These are phyloP conservation scores for Calephelis virginiensis DNA, from an alignment of 1,140 invertebrate genomes.

Conservation along the genomic window DNA sequence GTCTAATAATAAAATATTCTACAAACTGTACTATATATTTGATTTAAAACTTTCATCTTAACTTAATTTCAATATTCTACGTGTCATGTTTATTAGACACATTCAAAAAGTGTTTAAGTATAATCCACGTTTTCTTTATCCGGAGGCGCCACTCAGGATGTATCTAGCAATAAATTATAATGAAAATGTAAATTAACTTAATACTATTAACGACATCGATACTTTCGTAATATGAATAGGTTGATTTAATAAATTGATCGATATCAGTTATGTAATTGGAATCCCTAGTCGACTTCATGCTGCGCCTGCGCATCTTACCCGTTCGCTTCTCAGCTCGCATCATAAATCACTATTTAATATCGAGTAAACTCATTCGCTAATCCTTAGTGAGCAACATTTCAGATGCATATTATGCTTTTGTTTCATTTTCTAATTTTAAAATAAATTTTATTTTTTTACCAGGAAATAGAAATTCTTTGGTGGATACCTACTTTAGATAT, in stretches of 20 bases:
- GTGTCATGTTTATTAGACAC: too few species aligned
- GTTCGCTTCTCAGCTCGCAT: conserved; percentile 50
- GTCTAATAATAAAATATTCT: too few species aligned
- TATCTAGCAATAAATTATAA: conserved; percentile 6
- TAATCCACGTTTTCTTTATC: neutral
- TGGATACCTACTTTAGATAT: too few species aligned
- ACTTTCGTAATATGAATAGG: conserved; percentile 5
- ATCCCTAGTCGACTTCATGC: conserved; percentile 54
- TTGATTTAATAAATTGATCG: conserved; percentile 34
- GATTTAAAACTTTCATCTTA: too few species aligned
- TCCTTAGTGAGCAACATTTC: conserved; percentile 42
- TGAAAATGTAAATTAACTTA: conserved; percentile 3
- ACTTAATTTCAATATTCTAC: too few species aligned
- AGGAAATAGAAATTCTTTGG: too few species aligned
- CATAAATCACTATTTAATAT: conserved; percentile 73
- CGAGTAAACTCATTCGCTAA: conserved; percentile 72
- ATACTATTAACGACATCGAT: conserved; percentile 35
- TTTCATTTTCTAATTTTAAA: conserved; percentile 7
- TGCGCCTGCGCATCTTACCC: conserved; percentile 47
- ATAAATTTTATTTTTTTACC: too few species aligned
- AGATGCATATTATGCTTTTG: conserved; percentile 13
- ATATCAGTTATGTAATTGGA: conserved; percentile 31
- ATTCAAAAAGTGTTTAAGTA: too few species aligned
- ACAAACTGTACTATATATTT: too few species aligned
- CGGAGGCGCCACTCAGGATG: neutral